These are phyloP conservation scores for Petrocephalus microphthalmus DNA, from an alignment of 2,113 vertebrate genomes.

Conservation along the genomic window DNA sequence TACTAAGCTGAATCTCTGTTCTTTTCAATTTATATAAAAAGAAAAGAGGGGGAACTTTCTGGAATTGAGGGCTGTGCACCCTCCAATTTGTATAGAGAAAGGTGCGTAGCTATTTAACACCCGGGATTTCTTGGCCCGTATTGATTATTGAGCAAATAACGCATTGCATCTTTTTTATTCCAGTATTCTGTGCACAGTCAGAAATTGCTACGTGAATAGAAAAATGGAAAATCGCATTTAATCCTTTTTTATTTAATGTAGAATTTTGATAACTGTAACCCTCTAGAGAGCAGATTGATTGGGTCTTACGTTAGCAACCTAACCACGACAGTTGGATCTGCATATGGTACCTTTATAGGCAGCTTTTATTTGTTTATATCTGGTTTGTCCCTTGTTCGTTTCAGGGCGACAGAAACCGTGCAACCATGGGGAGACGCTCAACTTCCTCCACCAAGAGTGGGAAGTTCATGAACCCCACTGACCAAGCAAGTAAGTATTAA, in stretches of 20 bases:
- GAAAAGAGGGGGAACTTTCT: background rate
- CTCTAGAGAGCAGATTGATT: background rate
- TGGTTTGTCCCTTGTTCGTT: conserved; percentile 10
- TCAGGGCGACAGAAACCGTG: conserved; percentile 38
- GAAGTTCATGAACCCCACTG: conserved; percentile 98
- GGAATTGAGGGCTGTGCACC: background rate
- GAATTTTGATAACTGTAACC: background rate
- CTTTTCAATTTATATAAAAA: background rate
- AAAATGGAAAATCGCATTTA: background rate
- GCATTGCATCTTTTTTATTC: background rate
- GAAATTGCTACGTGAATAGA: background rate
- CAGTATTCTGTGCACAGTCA: background rate
- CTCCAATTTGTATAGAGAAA: background rate
- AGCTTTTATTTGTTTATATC: background rate
- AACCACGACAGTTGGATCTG: background rate
- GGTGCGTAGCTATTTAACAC: background rate
- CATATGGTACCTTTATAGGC: background rate
- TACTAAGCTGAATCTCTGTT: background rate
- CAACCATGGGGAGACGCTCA: conserved; percentile 89
- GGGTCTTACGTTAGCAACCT: background rate
- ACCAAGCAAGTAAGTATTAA: conserved; percentile 95
- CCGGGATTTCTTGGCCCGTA: background rate
- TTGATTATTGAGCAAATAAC: background rate
- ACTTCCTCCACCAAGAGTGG: conserved; percentile 99
- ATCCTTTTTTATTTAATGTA: background rate